Percentiles rank a stretch among this genome's conserved stretches.
Evolutionary conservation across 1,140 invertebrate species (phyloP).

Genomic region (Nomia melanderi): DNA sequence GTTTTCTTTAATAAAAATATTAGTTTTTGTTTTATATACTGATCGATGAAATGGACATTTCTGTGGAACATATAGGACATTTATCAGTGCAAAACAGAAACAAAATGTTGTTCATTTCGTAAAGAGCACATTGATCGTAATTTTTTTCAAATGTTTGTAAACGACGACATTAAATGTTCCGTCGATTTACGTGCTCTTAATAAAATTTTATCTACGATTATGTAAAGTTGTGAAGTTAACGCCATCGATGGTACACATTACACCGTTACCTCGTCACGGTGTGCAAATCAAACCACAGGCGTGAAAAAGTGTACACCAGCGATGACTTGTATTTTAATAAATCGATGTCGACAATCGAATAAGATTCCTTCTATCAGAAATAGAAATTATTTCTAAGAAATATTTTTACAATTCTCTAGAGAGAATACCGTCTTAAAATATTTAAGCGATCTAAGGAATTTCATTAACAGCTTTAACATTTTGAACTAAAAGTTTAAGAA

Average conservation of each 20-base stretch:
- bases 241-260: slow-evolving; percentile 59
- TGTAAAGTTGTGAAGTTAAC: background rate
- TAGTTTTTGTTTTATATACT: too few species aligned
- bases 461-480: too few species aligned
- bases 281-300: slow-evolving; percentile 48
- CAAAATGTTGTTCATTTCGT: too few species aligned
- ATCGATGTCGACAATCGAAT: background rate
- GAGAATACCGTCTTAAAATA: background rate
- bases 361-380: background rate
- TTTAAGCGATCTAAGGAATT: too few species aligned
- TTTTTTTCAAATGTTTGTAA: too few species aligned
- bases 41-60: too few species aligned
- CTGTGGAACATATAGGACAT: too few species aligned
- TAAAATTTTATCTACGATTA: background rate
- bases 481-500: too few species aligned
- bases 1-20: too few species aligned
- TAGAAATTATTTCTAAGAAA: background rate
- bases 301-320: background rate
- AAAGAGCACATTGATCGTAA: too few species aligned
- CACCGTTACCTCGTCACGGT: slow-evolving; percentile 70
- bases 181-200: background rate
- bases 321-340: slow-evolving; percentile 3
- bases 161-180: background rate
- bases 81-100: too few species aligned
- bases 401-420: background rate